A percentile compares a stretch with the other conserved stretches of the same genome.
Conservation (phyloP, 1,140 invertebrate genomes). For the Acromyrmex heyeri region DNA sequence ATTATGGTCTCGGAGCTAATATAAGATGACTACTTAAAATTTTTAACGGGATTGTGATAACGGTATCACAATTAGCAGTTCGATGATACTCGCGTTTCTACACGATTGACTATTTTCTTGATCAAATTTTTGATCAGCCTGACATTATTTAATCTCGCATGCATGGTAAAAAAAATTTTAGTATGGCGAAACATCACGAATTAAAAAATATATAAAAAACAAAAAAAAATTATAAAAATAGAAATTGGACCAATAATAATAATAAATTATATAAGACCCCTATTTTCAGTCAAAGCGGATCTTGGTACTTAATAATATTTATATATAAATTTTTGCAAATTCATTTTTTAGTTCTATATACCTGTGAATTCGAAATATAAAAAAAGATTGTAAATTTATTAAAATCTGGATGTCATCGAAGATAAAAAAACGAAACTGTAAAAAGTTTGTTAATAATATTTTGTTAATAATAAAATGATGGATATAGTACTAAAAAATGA, state of each 20-base stretch:
- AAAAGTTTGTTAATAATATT: neutral
- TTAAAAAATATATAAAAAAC: neutral
- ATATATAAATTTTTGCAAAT: no score
- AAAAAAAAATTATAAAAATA: no score
- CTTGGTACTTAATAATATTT: no score
- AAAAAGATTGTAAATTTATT: neutral
- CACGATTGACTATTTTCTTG: neutral
- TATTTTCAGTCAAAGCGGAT: no score
- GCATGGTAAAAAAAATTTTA: neutral
- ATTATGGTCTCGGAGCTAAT: neutral
- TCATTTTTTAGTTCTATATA: no score
- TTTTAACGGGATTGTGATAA: slow-evolving; percentile 12
- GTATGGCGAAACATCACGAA: slow-evolving; percentile 8
- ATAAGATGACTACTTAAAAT: neutral
- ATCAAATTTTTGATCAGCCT: neutral
- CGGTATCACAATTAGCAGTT: neutral
- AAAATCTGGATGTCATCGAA: neutral
- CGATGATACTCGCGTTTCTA: neutral
- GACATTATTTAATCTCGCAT: neutral
- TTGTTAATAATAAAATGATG: neutral
- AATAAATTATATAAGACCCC: no score
- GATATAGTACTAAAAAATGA: neutral
- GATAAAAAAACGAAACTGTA: neutral
- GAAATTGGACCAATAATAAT: no score
- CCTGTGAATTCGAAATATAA: neutral